A percentile compares a stretch with the other conserved stretches of the same genome.
phyloP scores from a whole-genome alignment of 2,888 invertebrate genomes.

The Tortrix viridana region DNA sequence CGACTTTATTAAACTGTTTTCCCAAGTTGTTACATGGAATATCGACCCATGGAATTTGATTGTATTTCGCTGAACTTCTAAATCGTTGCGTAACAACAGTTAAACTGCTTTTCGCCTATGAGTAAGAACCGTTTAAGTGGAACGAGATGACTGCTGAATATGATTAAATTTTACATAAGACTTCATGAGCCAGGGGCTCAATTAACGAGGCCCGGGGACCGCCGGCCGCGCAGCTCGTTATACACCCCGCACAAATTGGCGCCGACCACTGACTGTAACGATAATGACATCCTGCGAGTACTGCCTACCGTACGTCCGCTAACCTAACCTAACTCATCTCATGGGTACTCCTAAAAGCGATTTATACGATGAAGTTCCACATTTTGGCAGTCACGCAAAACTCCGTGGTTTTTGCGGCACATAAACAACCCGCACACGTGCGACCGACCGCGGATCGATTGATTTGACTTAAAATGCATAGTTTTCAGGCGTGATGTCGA shows the following conservation, averaged over 20 bases:
- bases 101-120: constrained; percentile 9
- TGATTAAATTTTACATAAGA: constrained; percentile 58
- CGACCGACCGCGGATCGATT: constrained; percentile 76
- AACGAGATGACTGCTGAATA: constrained; percentile 30
- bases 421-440: constrained; percentile 80
- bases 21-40: constrained; percentile 21
- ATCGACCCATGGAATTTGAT: constrained; percentile 8
- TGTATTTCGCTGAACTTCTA: not conserved
- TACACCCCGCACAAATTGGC: constrained; percentile 70
- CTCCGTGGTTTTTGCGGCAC: constrained; percentile 77
- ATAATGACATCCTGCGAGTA: constrained; percentile 73
- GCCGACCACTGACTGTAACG: constrained; percentile 72
- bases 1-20: constrained; percentile 35
- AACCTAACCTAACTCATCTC: constrained; percentile 74
- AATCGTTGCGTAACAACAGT: constrained; percentile 7
- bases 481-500: constrained; percentile 73
- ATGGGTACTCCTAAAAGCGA: constrained; percentile 74
- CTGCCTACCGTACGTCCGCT: constrained; percentile 67
- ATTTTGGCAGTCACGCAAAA: constrained; percentile 79
- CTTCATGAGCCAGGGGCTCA: constrained; percentile 61
- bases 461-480: constrained; percentile 79
- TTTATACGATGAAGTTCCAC: constrained; percentile 63
- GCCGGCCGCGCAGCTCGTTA: constrained; percentile 68
- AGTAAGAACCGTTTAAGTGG: constrained; percentile 28
- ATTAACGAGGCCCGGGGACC: constrained; percentile 69